Conservation (phyloP, 2,113 vertebrate genomes). For the Thunnus thynnus region DNA sequence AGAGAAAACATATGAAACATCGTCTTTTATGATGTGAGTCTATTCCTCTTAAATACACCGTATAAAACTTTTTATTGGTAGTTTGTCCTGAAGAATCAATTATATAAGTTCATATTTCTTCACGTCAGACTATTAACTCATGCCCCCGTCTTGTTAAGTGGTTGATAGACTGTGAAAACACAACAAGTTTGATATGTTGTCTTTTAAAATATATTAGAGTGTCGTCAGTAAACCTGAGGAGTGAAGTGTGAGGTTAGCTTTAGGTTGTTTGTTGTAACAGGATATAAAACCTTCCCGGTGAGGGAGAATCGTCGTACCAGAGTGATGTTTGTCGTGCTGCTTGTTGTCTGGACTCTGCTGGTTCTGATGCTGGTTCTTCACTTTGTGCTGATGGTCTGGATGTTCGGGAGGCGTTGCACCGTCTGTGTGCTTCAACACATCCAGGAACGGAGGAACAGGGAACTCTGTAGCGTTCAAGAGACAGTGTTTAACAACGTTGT, state of each 20-base stretch:
- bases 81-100: too few species aligned
- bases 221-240: not conserved
- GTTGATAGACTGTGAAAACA: too few species aligned
- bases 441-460: conserved; percentile 84
- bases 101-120: too few species aligned
- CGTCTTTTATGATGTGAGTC: not conserved
- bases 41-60: not conserved
- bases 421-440: conserved; percentile 81
- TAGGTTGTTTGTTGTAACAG: too few species aligned
- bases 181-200: too few species aligned
- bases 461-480: conserved; percentile 64
- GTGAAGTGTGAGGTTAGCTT: not conserved
- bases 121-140: too few species aligned
- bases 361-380: conserved; percentile 56
- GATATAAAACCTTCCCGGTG: too few species aligned
- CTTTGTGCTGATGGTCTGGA: conserved; percentile 61
- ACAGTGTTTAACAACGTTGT: not conserved
- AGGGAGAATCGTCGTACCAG: conserved; percentile 64
- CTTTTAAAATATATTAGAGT: not conserved
- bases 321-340: conserved; percentile 54
- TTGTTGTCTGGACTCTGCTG: conserved; percentile 59
- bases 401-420: conserved; percentile 74
- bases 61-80: not conserved
- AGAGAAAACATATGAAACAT: too few species aligned
- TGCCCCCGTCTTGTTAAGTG: too few species aligned